Evolutionary conservation across 37 sponge, comb jelly and placozoan genomes (phyloP).

Genomic region (Ephydatia muelleri): DNA sequence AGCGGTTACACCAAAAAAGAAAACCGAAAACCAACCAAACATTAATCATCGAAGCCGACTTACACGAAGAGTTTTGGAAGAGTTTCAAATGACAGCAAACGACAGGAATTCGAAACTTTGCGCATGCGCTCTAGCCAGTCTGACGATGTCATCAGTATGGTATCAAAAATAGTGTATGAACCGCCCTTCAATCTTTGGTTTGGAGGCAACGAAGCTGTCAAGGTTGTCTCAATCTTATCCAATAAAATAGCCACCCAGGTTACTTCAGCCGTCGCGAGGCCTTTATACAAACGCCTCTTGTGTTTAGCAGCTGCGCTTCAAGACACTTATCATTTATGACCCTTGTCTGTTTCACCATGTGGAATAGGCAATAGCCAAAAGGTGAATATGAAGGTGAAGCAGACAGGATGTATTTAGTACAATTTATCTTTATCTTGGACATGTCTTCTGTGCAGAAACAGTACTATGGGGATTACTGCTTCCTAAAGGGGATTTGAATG

Average conservation of each 20-base stretch:
- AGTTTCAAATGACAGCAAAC: no score
- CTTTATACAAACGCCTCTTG: not conserved
- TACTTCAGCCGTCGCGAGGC: not conserved
- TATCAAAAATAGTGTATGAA: not conserved
- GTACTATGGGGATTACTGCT: slow-evolving; percentile 75
- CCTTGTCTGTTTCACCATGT: not conserved
- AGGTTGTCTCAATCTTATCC: slow-evolving; percentile 1
- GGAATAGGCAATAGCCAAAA: not conserved
- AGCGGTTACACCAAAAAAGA: slow-evolving; percentile 1
- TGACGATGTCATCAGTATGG: not conserved
- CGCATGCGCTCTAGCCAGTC: not conserved
- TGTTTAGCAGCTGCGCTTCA: slow-evolving; percentile 1
- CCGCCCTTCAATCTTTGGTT: not conserved
- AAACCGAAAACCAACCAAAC: slow-evolving; percentile 1
- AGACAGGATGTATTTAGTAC: slow-evolving; percentile 1
- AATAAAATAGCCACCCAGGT: not conserved
- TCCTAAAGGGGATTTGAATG: slow-evolving; percentile 1
- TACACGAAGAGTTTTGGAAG: not conserved
- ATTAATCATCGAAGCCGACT: no score
- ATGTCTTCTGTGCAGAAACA: slow-evolving; percentile 95
- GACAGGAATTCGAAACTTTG: no score
- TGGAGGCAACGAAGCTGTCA: slow-evolving; percentile 1
- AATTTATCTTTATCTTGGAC: slow-evolving; percentile 63
- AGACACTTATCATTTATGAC: slow-evolving; percentile 1
- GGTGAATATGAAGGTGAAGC: not conserved